phyloP scores from a whole-genome alignment of 64 coral and sea anemone species.

The Orbicella faveolata region DNA sequence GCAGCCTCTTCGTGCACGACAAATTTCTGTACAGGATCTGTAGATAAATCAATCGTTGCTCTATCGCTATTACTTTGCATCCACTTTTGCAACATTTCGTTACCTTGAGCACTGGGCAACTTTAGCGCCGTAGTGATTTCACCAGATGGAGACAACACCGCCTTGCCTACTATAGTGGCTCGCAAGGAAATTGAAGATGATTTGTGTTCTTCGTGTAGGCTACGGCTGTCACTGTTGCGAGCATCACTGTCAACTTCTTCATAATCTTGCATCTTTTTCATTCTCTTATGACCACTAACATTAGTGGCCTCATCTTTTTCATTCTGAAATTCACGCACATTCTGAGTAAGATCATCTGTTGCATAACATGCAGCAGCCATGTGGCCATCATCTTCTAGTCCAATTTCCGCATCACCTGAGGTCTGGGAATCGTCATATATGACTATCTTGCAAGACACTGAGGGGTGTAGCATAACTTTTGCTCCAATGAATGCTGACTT shows the following conservation, averaged over 20 bases:
- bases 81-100: neutral
- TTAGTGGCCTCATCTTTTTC: neutral
- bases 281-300: neutral
- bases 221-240: neutral
- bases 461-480: slow-evolving; percentile 36
- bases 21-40: neutral
- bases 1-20: neutral
- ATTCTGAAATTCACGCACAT: too few relatives aligned
- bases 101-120: neutral
- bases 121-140: neutral
- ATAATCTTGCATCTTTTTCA: neutral
- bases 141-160: neutral
- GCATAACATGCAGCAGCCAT: neutral
- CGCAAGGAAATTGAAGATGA: neutral
- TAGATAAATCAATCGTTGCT: neutral
- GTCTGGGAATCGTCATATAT: slow-evolving; percentile 23
- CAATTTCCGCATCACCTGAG: neutral
- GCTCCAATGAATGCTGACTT: slow-evolving; percentile 37
- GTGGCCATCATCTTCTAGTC: neutral
- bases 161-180: slow-evolving; percentile 4
- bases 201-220: neutral
- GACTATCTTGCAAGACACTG: slow-evolving; percentile 26
- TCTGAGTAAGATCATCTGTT: neutral
- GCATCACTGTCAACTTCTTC: neutral
- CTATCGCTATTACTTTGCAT: too few relatives aligned